Percentiles rank a stretch among this genome's conserved stretches.
Conservation (phyloP, 2,113 vertebrate species). For the Agelaius phoeniceus region DNA sequence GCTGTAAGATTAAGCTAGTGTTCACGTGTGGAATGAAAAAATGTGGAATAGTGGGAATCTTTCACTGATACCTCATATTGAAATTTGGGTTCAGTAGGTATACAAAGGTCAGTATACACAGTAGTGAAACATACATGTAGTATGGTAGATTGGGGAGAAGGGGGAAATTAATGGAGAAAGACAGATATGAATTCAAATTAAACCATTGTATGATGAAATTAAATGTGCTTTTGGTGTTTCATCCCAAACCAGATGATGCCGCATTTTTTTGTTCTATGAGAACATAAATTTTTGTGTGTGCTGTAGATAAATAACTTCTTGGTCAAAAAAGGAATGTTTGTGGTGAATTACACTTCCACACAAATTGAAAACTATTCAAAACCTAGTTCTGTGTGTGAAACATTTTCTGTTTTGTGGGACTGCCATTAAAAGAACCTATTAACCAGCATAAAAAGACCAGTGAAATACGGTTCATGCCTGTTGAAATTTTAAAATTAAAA, state of each 20-base stretch:
- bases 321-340: not conserved
- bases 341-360: not conserved
- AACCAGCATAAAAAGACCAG: not conserved
- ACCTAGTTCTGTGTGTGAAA: not conserved
- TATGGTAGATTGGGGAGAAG: not conserved
- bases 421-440: not conserved
- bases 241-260: not conserved
- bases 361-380: not conserved
- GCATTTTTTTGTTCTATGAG: not conserved
- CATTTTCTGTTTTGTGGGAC: not conserved
- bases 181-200: not conserved
- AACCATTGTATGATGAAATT: not conserved
- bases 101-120: not conserved
- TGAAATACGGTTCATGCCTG: not conserved
- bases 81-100: not conserved
- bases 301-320: not conserved
- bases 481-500: not conserved
- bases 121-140: not conserved
- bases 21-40: not conserved
- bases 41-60: not conserved
- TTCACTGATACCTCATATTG: not conserved
- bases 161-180: not conserved
- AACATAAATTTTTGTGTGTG: not conserved
- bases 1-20: not conserved
- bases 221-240: not conserved